Conservation (phyloP, 2,113 vertebrate species). For the Cariama cristata region DNA sequence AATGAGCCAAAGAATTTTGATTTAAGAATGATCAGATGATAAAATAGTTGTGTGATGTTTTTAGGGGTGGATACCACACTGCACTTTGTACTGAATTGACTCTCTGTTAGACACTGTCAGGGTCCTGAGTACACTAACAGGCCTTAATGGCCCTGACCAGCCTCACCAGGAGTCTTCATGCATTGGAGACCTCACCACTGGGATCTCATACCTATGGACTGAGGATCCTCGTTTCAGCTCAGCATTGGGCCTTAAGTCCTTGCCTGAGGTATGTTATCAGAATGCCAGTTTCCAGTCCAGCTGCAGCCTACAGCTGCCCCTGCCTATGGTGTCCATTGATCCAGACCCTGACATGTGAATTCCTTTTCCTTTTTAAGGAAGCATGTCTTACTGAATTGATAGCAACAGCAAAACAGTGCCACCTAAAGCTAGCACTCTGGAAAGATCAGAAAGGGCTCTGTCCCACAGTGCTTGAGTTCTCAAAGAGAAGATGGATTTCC, state of each 20-base stretch:
- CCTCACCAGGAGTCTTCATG: fast-evolving
- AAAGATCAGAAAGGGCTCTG: not conserved
- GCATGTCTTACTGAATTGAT: not conserved
- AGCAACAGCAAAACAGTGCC: not conserved
- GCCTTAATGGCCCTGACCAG: not conserved
- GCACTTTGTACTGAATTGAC: not conserved
- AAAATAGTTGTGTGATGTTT: not conserved
- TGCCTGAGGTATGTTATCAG: not conserved
- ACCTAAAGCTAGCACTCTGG: not conserved
- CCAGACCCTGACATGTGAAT: not conserved
- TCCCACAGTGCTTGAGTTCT: not conserved
- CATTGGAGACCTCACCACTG: not conserved
- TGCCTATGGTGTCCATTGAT: not conserved
- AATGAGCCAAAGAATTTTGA: not conserved
- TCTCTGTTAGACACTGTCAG: not conserved
- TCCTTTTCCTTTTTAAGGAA: not conserved
- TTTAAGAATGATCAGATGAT: not conserved
- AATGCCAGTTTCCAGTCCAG: not conserved
- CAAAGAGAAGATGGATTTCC: not conserved
- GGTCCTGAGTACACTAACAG: not conserved
- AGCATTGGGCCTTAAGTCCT: not conserved
- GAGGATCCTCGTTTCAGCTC: not conserved
- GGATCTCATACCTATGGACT: not conserved
- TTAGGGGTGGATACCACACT: not conserved
- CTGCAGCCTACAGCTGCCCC: not conserved